These are phyloP conservation scores for Ranitomeya imitator DNA, from an alignment of 2,113 vertebrate genomes.

Conservation along the genomic window DNA sequence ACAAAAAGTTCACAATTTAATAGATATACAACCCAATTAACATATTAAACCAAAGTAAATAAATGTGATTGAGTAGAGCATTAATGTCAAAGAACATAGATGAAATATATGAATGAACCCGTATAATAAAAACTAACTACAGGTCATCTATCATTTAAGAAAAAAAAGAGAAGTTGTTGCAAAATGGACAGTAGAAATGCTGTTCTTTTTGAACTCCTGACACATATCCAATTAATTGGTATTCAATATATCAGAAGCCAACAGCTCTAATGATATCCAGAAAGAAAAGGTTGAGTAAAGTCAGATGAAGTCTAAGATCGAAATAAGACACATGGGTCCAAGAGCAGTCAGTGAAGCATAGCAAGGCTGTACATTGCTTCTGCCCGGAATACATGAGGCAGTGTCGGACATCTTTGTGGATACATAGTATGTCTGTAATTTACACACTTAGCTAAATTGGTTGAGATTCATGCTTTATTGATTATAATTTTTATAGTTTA, in stretches of 20 bases:
- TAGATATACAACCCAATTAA: no score
- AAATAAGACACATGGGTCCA: slow-evolving; percentile 22
- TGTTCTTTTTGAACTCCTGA: slow-evolving; percentile 15
- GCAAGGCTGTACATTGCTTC: neutral
- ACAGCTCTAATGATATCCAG: neutral
- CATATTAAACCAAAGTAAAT: no score
- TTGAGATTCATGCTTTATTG: neutral
- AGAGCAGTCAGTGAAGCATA: neutral
- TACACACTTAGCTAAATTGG: neutral
- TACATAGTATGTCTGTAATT: neutral
- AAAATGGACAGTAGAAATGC: neutral
- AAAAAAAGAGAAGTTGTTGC: neutral
- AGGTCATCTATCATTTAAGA: neutral
- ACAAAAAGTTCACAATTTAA: no score
- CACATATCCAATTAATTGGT: slow-evolving; percentile 33
- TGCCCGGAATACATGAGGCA: neutral
- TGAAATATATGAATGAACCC: no score
- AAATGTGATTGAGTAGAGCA: no score
- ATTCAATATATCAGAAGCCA: neutral
- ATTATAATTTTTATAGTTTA: neutral
- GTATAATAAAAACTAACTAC: neutral
- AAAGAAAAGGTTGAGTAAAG: neutral
- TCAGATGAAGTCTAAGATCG: slow-evolving; percentile 5
- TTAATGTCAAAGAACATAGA: no score
- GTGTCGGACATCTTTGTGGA: neutral